These are phyloP conservation scores for Macrosiphum euphorbiae DNA, from an alignment of 2,888 invertebrate species.

Conservation along the genomic window DNA sequence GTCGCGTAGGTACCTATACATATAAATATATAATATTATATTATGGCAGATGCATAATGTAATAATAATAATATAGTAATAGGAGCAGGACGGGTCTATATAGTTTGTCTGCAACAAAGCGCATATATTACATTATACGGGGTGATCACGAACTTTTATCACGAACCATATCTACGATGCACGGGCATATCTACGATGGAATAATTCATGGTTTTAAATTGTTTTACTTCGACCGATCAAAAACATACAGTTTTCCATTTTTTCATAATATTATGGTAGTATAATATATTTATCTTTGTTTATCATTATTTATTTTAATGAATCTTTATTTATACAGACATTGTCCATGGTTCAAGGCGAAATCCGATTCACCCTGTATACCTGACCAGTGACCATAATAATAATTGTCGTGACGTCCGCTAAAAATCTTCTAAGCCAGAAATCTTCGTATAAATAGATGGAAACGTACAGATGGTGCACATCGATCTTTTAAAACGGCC, in stretches of 20 bases:
- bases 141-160: background rate
- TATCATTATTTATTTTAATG: too few relatives aligned
- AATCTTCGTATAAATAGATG: background rate
- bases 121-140: background rate
- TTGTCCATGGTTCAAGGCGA: background rate
- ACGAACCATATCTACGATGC: background rate
- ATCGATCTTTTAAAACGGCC: background rate
- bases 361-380: background rate
- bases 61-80: background rate
- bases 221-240: background rate
- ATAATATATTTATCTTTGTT: too few relatives aligned
- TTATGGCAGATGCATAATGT: background rate
- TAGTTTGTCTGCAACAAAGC: background rate
- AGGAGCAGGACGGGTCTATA: background rate
- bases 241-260: background rate
- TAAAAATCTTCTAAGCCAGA: background rate
- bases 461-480: background rate
- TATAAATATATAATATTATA: too few relatives aligned
- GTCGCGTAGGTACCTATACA: background rate
- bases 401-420: background rate
- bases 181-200: background rate
- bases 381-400: background rate
- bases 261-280: too few relatives aligned
- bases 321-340: background rate
- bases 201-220: background rate